phyloP scores from a whole-genome alignment of 2,888 invertebrate genomes.

The Lithophane ornitopus region DNA sequence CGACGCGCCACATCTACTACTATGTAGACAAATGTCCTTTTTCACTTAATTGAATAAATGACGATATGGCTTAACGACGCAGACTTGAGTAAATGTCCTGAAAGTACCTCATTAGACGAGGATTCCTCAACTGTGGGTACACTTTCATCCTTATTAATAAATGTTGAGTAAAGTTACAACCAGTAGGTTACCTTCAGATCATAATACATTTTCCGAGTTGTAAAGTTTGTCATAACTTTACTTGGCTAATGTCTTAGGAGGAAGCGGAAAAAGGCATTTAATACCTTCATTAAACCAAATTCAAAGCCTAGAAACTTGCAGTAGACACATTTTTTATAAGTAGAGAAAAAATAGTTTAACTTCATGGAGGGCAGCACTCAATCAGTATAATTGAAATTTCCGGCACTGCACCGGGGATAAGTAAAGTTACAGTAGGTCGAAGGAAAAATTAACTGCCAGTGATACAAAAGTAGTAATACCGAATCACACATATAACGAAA shows the following conservation, averaged over 20 bases:
- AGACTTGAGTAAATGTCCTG: not conserved
- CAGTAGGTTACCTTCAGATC: not conserved
- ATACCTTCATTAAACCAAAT: not conserved
- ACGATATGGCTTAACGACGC: not conserved
- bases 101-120: not conserved
- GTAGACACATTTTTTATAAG: not conserved
- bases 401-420: not conserved
- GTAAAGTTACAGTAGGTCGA: too few species aligned
- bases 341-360: not conserved
- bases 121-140: not conserved
- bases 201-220: not conserved
- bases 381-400: slow-evolving; percentile 1
- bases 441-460: not conserved
- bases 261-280: too few species aligned
- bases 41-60: not conserved
- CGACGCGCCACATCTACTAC: not conserved
- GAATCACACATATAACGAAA: not conserved
- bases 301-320: not conserved
- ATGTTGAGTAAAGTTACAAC: not conserved
- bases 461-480: not conserved
- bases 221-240: not conserved
- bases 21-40: not conserved
- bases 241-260: not conserved
- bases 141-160: not conserved
- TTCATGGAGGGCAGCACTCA: not conserved